Evolutionary conservation across 2,888 invertebrate genomes (phyloP), one percentile per base, ranked within the genome.

Genomic region (Philereme vetulata): DNA sequence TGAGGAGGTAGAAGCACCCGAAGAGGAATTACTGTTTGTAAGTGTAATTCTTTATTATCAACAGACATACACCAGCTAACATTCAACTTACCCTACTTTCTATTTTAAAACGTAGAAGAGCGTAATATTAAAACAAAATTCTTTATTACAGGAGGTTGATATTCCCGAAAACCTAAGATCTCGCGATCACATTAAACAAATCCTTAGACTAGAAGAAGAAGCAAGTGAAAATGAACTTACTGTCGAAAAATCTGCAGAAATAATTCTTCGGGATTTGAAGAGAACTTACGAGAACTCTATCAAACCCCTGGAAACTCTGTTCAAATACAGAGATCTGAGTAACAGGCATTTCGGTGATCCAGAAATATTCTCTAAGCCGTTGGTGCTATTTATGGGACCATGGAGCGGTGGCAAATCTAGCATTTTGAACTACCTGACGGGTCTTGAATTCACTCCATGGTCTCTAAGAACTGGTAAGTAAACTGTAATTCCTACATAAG

Each of bases 321-420:
- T 97, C 86, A 98, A 97, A 83, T 98, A 98, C 81, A 94, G 97
- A 74, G 98, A 98, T 84, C 93, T 98, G 59, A 98, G 98, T 82
- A 97, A 97, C 83, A 94, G 97, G 68, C 97, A 97, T 87, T 97
- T 97, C 78, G 96, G 97, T 78, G 98, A 98, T 90, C 96, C 97
- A 2, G 98, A 98, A 93, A 97, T 98, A 78, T 97, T 97, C 85
- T 97, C 98, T 4, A 98, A 98, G 80, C 98, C 98, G 3, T 91
- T 98, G 78, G 94, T 98, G 54, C 93, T 98, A 4, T 97, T 98
- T 78, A 97, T 98, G 96, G 98, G 98, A 45, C 98, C 98, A 43
- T 98, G 98, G 97, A 98, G 98, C 78, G 98, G 98, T 61, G 98
- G 98, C 66, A 98, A 98, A 91, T 98, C 98, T 1, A 96, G 97